phyloP scores from a whole-genome alignment of 2,113 vertebrate species.

The Larimichthys polyactis region DNA sequence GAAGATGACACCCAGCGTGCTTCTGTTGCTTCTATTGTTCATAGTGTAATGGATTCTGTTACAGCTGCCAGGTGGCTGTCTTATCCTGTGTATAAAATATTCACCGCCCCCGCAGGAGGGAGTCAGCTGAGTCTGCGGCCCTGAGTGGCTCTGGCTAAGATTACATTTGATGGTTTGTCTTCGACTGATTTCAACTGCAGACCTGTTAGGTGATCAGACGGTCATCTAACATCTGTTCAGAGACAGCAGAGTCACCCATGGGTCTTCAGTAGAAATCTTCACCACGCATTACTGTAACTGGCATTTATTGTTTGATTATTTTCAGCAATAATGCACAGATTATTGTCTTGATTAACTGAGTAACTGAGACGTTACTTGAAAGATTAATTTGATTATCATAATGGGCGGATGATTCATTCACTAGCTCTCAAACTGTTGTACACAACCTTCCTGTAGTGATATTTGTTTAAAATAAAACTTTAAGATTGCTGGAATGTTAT shows the following conservation, averaged over 20 bases:
- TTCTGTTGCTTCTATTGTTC: slow-evolving; percentile 8
- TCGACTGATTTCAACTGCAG: not conserved
- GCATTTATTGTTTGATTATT: not conserved
- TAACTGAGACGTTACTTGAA: not conserved
- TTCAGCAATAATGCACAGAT: not conserved
- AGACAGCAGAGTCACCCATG: not conserved
- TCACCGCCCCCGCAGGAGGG: slow-evolving; percentile 63
- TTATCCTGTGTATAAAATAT: slow-evolving; percentile 78
- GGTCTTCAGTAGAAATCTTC: not conserved
- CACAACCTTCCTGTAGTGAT: too few species aligned
- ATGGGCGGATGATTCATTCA: too few species aligned
- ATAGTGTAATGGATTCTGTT: slow-evolving; percentile 27
- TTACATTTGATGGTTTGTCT: slow-evolving; percentile 24
- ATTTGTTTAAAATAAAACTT: too few species aligned
- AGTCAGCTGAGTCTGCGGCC: slow-evolving; percentile 39
- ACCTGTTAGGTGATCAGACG: not conserved
- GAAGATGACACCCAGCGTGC: slow-evolving; percentile 1
- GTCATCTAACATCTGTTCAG: not conserved
- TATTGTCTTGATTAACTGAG: not conserved
- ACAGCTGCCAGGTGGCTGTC: slow-evolving; percentile 50
- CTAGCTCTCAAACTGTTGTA: too few species aligned
- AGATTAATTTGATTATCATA: not conserved
- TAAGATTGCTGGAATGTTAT: too few species aligned
- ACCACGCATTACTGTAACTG: not conserved
- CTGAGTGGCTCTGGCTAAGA: not conserved